Base-by-base conservation (phyloP, 1,140 invertebrate genomes). In the Zaprionus kolodkinae region DNA sequence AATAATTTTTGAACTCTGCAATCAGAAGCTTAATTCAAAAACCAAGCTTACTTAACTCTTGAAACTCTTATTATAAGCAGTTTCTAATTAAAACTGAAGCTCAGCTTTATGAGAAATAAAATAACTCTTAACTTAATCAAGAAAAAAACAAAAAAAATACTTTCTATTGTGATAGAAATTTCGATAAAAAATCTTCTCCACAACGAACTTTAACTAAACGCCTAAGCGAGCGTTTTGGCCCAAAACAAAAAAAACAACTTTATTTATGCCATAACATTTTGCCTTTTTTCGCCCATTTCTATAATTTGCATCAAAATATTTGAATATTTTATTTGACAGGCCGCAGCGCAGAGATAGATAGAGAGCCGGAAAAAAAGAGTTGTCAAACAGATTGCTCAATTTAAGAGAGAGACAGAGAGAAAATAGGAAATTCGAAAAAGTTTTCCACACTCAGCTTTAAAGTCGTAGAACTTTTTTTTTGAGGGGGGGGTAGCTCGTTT, bases 241-340 rank as follows among this genome's bases (percentile, higher is more conserved):
- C 11, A 17, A 17, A 50, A 50, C 17, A 25, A 17, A 50, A 25
- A 17, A 50, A 50, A 1, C 27, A 55, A 55, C 52, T 55, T 55
- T 27, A 50, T 50, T 50, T 50, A 25, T 25, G 1, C 6, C 21
- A 30, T 30, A 17, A 50, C 11, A 50, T 50, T 21, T 21, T 21
- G 1, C 21, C 6, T 12, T 48, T 48, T 21, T 48, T 21, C 21
- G n/a, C 21, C 21, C 21, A 38, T 45, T 17, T 21, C 17, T 50
- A 50, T 50, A 50, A 50, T 50, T 50, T 50, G 45, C 45, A 50
- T 50, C 17, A 6, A 17, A 12, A 50, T 50, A 50, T 50, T 50
- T 50, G 17, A 50, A 50, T 50, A 50, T 50, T 25, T 50, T 25
- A 50, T 50, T 50, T 25, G 45, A 50, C 17, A 50, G 17, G 17